phyloP scores from a whole-genome alignment of 2,888 invertebrate species.

The Aphodius granarius region DNA sequence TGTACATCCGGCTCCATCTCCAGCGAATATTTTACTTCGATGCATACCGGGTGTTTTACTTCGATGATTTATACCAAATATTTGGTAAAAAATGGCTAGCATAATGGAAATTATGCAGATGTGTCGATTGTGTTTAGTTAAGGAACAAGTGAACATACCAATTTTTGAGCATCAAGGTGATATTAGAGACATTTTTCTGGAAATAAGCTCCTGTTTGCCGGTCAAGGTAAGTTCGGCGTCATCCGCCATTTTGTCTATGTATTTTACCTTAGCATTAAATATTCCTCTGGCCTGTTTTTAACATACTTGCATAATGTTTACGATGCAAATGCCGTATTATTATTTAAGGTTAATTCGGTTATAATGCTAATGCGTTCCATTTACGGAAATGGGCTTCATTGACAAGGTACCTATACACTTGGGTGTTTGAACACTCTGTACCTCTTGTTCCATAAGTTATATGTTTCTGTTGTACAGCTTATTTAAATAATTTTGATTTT shows the following conservation, averaged over 20 bases:
- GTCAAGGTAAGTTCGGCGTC: slow-evolving; percentile 63
- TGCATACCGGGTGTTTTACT: neutral
- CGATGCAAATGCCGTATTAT: neutral
- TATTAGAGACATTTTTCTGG: slow-evolving; percentile 62
- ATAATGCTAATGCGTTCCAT: neutral
- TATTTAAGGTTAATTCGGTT: neutral
- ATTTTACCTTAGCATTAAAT: neutral
- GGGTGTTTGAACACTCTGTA: neutral
- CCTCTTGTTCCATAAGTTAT: too few species aligned
- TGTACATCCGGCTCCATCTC: neutral
- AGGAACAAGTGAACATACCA: slow-evolving; percentile 62
- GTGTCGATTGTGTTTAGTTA: slow-evolving; percentile 54
- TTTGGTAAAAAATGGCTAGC: slow-evolving; percentile 47
- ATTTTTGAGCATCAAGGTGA: slow-evolving; percentile 72
- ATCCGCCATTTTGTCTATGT: slow-evolving; percentile 24
- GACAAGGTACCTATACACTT: neutral
- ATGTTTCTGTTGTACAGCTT: too few species aligned
- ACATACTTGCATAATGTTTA: neutral
- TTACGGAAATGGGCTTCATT: neutral
- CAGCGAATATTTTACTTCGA: neutral
- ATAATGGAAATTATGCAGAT: slow-evolving; percentile 49
- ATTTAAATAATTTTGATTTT: too few species aligned
- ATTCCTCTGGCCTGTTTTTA: neutral
- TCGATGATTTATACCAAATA: neutral
- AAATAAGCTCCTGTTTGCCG: slow-evolving; percentile 73